Base-by-base conservation (phyloP, 2,797 vertebrate genomes). In the Hyperoplus immaculatus region DNA sequence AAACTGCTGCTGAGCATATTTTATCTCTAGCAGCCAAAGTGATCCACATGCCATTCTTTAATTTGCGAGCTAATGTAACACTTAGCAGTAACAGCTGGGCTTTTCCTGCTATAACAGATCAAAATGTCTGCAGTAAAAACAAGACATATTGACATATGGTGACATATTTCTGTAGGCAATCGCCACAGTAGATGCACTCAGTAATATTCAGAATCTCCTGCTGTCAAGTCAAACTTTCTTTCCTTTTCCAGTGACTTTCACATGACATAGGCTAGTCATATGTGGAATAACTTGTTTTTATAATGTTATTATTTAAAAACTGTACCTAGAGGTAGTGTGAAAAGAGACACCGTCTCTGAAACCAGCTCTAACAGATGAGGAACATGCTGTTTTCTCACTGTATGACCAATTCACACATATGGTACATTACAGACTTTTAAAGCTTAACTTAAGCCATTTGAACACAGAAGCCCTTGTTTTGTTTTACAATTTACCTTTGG, bases 41-140 rank as follows among this genome's bases (percentile, higher is more conserved):
- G 8, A 49, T 11, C 60, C 38, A 70, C 12, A 41, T 45, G 61
- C 5, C 65, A 66, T 15, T 69, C 51, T 42, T 45, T 69, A 6
- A 60, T 65, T 68, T 53, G 47, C 3, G 6, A 72, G 55, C n/a
- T 49, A 13, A 29, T n/a, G 45, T 46, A 69, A 21, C 60, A 68
- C 69, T 62, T 12, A 64, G 72, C 68, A 61, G 43, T 45, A 80
- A 77, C 21, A 69, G 29, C 60, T 76, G 65, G 11, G 29, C 29
- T 29, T 29, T 29, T 29, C 29, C 29, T 29, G 29, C 29, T 29
- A 29, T 29, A 29, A 29, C 2, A 49, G 70, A 64, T 39, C 38
- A 42, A 70, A 69, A 51, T 8, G 13, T 71, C 46, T 46, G 45
- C 45, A 29, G 29, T 29, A 29, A 29, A 29, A 29, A 29, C 29